Base-by-base conservation (phyloP, 2,888 invertebrate species). In the Acronicta leporina region DNA sequence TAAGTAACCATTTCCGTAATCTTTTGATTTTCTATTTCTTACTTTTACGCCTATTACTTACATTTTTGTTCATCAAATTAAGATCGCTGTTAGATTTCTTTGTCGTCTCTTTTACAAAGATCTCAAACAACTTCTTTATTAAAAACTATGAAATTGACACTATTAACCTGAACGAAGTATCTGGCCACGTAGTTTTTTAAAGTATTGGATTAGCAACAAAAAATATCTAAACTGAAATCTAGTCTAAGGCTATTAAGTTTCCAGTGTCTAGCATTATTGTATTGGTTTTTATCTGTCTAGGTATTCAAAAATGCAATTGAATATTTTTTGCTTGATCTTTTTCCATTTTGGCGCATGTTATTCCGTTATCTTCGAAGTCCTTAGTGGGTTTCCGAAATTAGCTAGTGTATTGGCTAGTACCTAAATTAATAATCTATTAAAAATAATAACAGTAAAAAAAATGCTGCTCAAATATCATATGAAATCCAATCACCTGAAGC, bases 401-500 rank as follows among this genome's bases (percentile, higher is more conserved):
- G n/a, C n/a, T n/a, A n/a, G n/a, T n/a, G n/a, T n/a, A n/a, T n/a
- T n/a, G n/a, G n/a, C n/a, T n/a, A n/a, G n/a, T n/a, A n/a, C n/a
- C n/a, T n/a, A n/a, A n/a, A n/a, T n/a, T n/a, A 35, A 10, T 1
- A 1, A 35, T n/a, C 33, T 11, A 11, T 11, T 11, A 33, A 11
- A 2, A 11, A 13, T 11, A 43, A 45, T 41, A 48, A 1, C 15
- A 14, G 1, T 16, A 0, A 25, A 52, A 52, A 56, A 41, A 61
- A 14, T n/a, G 44, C 27, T 16, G 0, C 41, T 62, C 30, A 42
- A 46, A 44, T 53, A 53, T 41, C 58, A 48, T 51, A 44, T 44
- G 49, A 53, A 64, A 65, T 45, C 16, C 41, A 46, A 65, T 68
- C 67, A 65, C 45, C 57, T 51, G 55, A 43, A 44, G 42, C 59